A percentile compares a stretch with the other conserved stretches of the same genome.
Conservation (phyloP, 2,888 invertebrate species). For the Eustalomyia histrio region DNA sequence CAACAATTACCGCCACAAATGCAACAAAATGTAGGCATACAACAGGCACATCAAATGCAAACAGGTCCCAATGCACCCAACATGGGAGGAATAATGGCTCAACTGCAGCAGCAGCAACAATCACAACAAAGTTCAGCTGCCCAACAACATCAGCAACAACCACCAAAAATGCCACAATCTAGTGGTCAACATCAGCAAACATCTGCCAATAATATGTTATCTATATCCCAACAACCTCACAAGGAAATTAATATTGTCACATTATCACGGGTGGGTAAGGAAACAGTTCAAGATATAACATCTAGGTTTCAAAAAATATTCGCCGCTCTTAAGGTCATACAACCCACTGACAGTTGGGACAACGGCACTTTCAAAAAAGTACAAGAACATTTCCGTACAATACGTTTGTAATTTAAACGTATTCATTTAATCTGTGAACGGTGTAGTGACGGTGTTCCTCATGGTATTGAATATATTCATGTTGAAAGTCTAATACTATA, state of each 20-base stretch:
- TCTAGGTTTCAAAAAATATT: slow-evolving; percentile 94
- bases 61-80: slow-evolving; percentile 20
- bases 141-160: slow-evolving; percentile 61
- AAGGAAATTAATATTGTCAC: slow-evolving; percentile 92
- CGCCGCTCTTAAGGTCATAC: slow-evolving; percentile 89
- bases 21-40: slow-evolving; percentile 59
- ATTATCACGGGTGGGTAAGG: slow-evolving; percentile 89
- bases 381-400: slow-evolving; percentile 90
- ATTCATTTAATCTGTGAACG: slow-evolving; percentile 94
- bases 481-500: slow-evolving; percentile 94
- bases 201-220: slow-evolving; percentile 69
- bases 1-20: slow-evolving; percentile 63
- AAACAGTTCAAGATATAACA: slow-evolving; percentile 96
- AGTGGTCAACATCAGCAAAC: slow-evolving; percentile 59
- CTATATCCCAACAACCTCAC: slow-evolving; percentile 78
- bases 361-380: slow-evolving; percentile 91
- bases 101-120: slow-evolving; percentile 52
- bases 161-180: slow-evolving; percentile 64
- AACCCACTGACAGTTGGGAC: slow-evolving; percentile 88
- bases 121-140: slow-evolving; percentile 40
- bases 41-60: slow-evolving; percentile 68
- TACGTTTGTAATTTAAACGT: slow-evolving; percentile 90
- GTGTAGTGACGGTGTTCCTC: slow-evolving; percentile 93
- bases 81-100: slow-evolving; percentile 48
- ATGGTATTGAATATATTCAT: slow-evolving; percentile 93